Conservation (phyloP, 2,888 invertebrate genomes). For the Cotesia congregata region DNA sequence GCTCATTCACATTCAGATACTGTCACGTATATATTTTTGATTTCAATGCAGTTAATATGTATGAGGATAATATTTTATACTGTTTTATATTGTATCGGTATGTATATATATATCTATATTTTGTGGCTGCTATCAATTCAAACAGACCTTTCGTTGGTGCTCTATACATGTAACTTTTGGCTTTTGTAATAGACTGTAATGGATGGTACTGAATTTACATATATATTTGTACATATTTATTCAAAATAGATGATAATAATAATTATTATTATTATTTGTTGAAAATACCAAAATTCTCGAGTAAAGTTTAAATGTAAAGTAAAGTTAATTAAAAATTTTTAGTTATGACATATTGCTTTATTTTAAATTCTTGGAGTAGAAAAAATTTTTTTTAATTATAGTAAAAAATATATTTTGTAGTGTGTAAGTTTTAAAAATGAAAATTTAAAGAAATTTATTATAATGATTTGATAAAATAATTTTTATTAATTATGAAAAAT, state of each 20-base stretch:
- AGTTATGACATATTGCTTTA: too few species aligned
- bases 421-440: too few species aligned
- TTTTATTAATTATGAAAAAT: too few species aligned
- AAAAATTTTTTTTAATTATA: too few species aligned
- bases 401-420: too few species aligned
- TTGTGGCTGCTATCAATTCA: not conserved
- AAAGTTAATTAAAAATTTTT: too few species aligned
- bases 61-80: not conserved
- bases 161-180: not conserved
- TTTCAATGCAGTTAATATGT: slow-evolving; percentile 1
- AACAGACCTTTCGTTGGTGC: not conserved
- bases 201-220: not conserved
- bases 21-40: not conserved
- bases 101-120: not conserved
- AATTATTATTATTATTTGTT: too few species aligned
- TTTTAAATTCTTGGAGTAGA: too few species aligned
- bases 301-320: too few species aligned
- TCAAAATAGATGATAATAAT: not conserved
- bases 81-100: not conserved
- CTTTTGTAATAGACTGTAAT: not conserved
- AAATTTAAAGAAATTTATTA: too few species aligned
- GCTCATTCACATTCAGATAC: not conserved
- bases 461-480: too few species aligned
- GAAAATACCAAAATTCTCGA: too few species aligned
- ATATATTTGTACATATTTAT: not conserved